These are phyloP conservation scores for Macrotrachela quadricornifera DNA, from an alignment of 1,140 invertebrate species.

Conservation along the genomic window DNA sequence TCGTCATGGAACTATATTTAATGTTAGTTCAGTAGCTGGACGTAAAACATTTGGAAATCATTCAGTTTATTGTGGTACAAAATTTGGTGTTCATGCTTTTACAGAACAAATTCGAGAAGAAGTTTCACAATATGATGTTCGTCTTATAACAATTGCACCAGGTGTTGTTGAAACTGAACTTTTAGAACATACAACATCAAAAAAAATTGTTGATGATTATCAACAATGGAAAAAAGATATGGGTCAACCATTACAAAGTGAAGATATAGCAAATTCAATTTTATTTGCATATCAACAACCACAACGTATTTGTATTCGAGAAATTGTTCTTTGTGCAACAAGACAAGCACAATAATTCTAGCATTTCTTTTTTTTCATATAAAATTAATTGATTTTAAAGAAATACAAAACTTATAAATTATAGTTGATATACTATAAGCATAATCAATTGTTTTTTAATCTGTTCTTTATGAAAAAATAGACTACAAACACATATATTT, in stretches of 20 bases:
- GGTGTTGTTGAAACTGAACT: conserved; percentile 32
- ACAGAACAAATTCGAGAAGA: conserved; percentile 29
- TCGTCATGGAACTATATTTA: conserved; percentile 29
- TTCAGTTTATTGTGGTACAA: conserved; percentile 32
- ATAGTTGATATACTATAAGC: too few species aligned
- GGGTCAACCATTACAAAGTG: conserved; percentile 22
- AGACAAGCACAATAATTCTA: too few species aligned
- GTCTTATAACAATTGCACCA: conserved; percentile 31
- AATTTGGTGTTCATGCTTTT: conserved; percentile 32
- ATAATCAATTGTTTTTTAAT: too few species aligned
- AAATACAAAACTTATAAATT: too few species aligned
- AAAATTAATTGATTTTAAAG: too few species aligned
- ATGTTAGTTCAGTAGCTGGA: conserved; percentile 33
- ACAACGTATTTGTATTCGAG: conserved; percentile 29
- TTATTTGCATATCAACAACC: conserved; percentile 28
- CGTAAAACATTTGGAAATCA: conserved; percentile 30
- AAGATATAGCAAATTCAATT: conserved; percentile 27
- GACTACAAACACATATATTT: too few species aligned
- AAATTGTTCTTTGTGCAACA: conserved; percentile 16
- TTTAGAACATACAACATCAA: conserved; percentile 21
- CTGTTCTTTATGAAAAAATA: too few species aligned
- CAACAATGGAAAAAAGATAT: conserved; percentile 8
- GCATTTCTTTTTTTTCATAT: too few species aligned
- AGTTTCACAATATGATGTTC: conserved; percentile 20
- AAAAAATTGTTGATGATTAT: conserved; percentile 17